These are phyloP conservation scores for Siniperca chuatsi DNA, from an alignment of 2,113 vertebrate genomes.

Conservation along the genomic window DNA sequence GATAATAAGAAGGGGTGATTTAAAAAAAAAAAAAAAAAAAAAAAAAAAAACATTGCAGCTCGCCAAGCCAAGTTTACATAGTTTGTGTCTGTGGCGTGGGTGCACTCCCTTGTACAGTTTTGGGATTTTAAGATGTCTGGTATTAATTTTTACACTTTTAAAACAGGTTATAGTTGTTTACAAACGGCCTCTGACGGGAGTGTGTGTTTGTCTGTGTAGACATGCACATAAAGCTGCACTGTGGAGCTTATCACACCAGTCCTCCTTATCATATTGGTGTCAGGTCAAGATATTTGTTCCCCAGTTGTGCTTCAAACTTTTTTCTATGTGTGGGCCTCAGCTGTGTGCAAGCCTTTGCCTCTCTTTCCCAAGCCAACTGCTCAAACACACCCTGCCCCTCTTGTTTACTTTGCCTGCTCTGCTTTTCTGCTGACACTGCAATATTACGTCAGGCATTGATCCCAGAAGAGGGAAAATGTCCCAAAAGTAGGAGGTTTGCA, in stretches of 20 bases:
- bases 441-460: slow-evolving; percentile 62
- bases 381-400: slow-evolving; percentile 58
- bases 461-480: slow-evolving; percentile 1
- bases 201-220: slow-evolving; percentile 23
- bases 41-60: neutral
- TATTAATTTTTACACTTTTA: neutral
- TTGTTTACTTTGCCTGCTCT: slow-evolving; percentile 16
- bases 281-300: slow-evolving; percentile 55
- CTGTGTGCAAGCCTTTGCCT: slow-evolving; percentile 23
- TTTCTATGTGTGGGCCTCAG: slow-evolving; percentile 9
- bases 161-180: neutral
- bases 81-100: neutral
- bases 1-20: neutral
- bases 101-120: neutral
- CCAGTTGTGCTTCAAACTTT: slow-evolving; percentile 24
- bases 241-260: slow-evolving; percentile 35
- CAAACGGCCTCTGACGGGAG: neutral
- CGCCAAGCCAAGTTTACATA: slow-evolving; percentile 38
- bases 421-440: slow-evolving; percentile 42
- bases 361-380: slow-evolving; percentile 40
- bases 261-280: slow-evolving; percentile 67
- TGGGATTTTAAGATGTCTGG: neutral
- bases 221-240: neutral
- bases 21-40: neutral
- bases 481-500: neutral